A percentile compares a stretch with the other conserved stretches of the same genome.
Conservation (phyloP, 2,888 invertebrate species). For the Abscondita cerata region DNA sequence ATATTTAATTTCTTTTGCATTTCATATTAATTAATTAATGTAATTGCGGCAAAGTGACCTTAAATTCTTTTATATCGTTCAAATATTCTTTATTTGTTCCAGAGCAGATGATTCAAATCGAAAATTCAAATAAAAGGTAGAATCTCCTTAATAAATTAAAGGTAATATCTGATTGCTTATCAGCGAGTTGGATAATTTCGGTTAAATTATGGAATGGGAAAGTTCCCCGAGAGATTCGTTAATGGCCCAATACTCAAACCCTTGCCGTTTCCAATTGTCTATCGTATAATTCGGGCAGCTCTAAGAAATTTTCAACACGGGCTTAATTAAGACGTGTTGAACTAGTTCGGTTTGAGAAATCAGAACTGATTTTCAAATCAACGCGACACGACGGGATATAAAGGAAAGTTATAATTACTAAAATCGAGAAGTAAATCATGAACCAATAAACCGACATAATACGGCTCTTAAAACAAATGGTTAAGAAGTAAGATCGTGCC, state of each 20-base stretch:
- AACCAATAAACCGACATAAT: slow-evolving; percentile 32
- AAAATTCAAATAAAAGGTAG: too few relatives aligned
- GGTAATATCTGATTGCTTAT: slow-evolving; percentile 23
- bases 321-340: slow-evolving; percentile 37
- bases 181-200: slow-evolving; percentile 32
- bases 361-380: slow-evolving; percentile 2
- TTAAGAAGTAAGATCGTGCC: slow-evolving; percentile 40
- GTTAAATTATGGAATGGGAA: slow-evolving; percentile 20
- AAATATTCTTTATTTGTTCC: too few relatives aligned
- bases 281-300: slow-evolving; percentile 35
- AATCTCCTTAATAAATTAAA: background rate
- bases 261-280: slow-evolving; percentile 31
- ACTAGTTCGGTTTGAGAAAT: background rate
- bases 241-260: slow-evolving; percentile 36
- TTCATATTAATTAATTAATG: too few relatives aligned
- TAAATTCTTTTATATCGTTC: too few relatives aligned
- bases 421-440: slow-evolving; percentile 30
- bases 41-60: too few relatives aligned
- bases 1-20: too few relatives aligned
- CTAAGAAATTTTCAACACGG: slow-evolving; percentile 45
- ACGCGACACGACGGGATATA: slow-evolving; percentile 22
- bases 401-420: slow-evolving; percentile 25
- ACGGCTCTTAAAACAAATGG: slow-evolving; percentile 31
- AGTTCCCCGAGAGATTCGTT: slow-evolving; percentile 28
- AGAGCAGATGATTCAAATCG: too few relatives aligned